A percentile compares a stretch with the other conserved stretches of the same genome.
These are phyloP conservation scores for Macrocentrus cingulum DNA, from an alignment of 1,140 invertebrate genomes.

Conservation along the genomic window DNA sequence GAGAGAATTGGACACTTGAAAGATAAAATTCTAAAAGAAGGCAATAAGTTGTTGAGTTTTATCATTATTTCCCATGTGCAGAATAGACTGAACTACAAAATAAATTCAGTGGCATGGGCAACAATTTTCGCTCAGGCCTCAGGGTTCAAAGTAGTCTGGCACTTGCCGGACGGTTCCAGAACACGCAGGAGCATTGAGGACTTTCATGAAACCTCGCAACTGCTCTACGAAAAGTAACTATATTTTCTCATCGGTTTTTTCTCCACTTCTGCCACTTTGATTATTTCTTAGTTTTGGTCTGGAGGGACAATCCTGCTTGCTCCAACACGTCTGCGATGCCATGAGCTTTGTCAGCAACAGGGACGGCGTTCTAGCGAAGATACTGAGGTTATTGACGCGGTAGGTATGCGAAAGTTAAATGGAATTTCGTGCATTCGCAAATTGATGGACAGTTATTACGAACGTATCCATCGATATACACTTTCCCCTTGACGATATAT, in stretches of 20 bases:
- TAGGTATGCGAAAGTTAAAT: constrained; percentile 25
- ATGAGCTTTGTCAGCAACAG: constrained; percentile 34
- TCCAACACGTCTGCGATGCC: constrained; percentile 61
- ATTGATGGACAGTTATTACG: constrained; percentile 14
- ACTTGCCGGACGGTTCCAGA: constrained; percentile 41
- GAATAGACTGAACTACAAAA: constrained; percentile 55
- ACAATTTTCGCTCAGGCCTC: constrained; percentile 49
- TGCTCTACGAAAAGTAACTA: constrained; percentile 54
- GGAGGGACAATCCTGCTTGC: constrained; percentile 60
- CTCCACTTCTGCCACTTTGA: too few relatives aligned
- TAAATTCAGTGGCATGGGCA: constrained; percentile 39
- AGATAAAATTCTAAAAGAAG: too few relatives aligned
- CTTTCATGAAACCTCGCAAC: constrained; percentile 40
- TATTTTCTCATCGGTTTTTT: too few relatives aligned
- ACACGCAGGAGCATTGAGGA: constrained; percentile 37
- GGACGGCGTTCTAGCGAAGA: constrained; percentile 48
- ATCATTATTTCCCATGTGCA: constrained; percentile 34
- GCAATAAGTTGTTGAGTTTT: not conserved
- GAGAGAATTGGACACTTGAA: too few relatives aligned
- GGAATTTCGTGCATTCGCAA: constrained; percentile 1
- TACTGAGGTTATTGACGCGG: constrained; percentile 47
- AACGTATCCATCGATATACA: constrained; percentile 6
- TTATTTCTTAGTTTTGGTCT: constrained; percentile 57
- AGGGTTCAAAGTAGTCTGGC: constrained; percentile 53
- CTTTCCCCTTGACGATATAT: not conserved